Evolutionary conservation across 2,113 vertebrate species (phyloP), one percentile per base, ranked within the genome.

Genomic region (Motacilla alba): DNA sequence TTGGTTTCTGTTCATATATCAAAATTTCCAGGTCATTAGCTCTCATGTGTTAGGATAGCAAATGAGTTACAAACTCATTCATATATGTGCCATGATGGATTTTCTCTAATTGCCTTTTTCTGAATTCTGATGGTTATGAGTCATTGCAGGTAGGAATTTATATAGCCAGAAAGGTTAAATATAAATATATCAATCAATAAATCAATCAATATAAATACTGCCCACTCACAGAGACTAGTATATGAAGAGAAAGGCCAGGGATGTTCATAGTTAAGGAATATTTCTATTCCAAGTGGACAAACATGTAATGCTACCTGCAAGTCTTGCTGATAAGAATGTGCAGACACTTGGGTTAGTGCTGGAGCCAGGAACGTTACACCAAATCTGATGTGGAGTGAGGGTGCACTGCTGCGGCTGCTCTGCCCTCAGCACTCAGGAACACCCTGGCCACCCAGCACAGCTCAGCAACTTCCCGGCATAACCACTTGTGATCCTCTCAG

Each of bases 301-400:
- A 93, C 94, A 82, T 0, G 62, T 95, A 95, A 96, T 1, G 8
- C 66, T 95, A 95, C 89, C 94, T 96, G 66, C 41, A 79, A 69
- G 81, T 37, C 35, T 64, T 93, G 52, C 58, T 91, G 95, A 94
- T 97, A 96, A 96, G 87, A 89, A 92, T 43, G 58, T 69, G 75
- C 92, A 96, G 96, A 93, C 88, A 22, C 63, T 77, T 60, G 46
- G 62, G 79, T 79, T 90, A 69, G 50, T 35, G 50, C 75, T 94
- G 90, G 82, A 96, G 96, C 82, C 94, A 90, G 85, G 66, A 90
- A 94, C 0, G 0, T 79, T 91, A 93, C 70, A 64, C 67, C 55
- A 90, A 35, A 76, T 90, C 94, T 92, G 90, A 79, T 10, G 5
- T 3, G 4, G 70, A 87, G 30, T 13, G 31, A 53, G 0, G 3